These are phyloP conservation scores for Ammodytes dubius DNA, from an alignment of 2,113 vertebrate species.

Conservation along the genomic window DNA sequence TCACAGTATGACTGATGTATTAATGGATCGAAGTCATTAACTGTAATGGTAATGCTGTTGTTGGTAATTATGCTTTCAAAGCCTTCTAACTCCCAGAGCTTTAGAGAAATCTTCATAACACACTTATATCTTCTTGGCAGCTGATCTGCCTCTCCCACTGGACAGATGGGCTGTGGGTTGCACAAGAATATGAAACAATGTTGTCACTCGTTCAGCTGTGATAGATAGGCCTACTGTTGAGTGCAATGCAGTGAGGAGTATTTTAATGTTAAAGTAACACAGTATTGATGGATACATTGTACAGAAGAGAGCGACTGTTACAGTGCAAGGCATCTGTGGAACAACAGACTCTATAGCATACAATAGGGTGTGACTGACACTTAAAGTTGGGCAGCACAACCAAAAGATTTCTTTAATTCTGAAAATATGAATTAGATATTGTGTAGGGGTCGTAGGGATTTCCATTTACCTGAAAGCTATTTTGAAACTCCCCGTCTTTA, in stretches of 20 bases:
- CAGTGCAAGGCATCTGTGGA: not conserved
- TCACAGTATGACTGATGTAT: not conserved
- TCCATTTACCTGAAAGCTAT: not conserved
- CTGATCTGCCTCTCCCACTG: conserved; percentile 16
- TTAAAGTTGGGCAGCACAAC: not conserved
- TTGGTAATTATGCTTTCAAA: not conserved
- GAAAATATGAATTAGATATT: not conserved
- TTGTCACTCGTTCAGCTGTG: conserved; percentile 27
- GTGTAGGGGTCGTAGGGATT: not conserved
- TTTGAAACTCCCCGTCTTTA: not conserved
- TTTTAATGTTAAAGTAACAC: not conserved
- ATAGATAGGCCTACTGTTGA: not conserved
- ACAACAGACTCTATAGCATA: not conserved
- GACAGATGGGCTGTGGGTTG: conserved; percentile 57
- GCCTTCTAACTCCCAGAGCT: not conserved
- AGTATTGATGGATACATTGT: not conserved
- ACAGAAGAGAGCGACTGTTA: not conserved
- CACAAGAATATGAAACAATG: conserved; percentile 50
- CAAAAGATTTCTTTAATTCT: not conserved
- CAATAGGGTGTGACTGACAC: not conserved
- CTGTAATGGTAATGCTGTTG: not conserved
- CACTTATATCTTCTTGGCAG: conserved; percentile 26
- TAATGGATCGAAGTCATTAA: not conserved
- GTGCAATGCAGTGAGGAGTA: conserved; percentile 3
- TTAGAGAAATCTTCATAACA: conserved; percentile 1